Evolutionary conservation across 2,113 vertebrate genomes (phyloP).

Genomic region (Pelecanus crispus): DNA sequence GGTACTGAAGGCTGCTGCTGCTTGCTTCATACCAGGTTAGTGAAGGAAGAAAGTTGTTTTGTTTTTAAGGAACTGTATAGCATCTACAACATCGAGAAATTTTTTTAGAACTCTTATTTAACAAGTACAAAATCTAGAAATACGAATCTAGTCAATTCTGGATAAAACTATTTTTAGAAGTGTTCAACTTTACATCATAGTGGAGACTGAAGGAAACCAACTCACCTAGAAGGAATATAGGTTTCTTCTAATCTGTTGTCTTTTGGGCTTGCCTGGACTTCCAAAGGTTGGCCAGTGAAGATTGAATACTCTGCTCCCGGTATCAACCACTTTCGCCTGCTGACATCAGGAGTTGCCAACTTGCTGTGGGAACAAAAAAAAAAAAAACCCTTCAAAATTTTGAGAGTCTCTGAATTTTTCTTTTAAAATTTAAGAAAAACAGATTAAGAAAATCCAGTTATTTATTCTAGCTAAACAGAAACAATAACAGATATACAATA

Average conservation of each 20-base stretch:
- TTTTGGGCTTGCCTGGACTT: not conserved
- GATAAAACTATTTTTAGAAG: not conserved
- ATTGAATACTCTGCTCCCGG: slow-evolving; percentile 76
- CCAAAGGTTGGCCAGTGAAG: slow-evolving; percentile 76
- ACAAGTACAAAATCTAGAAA: not conserved
- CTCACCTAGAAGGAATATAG: slow-evolving; percentile 57
- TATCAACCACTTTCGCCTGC: slow-evolving; percentile 74
- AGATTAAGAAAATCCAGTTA: not conserved
- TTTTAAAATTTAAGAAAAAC: not conserved
- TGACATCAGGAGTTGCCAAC: slow-evolving; percentile 71
- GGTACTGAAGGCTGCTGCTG: not conserved
- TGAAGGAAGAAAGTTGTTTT: not conserved
- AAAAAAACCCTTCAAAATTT: slow-evolving; percentile 63
- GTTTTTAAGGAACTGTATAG: not conserved
- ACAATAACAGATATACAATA: not conserved
- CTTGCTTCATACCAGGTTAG: not conserved
- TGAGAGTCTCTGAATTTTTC: not conserved
- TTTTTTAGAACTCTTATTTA: not conserved
- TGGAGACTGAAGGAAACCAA: not conserved
- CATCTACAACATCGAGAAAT: not conserved
- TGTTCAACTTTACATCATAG: not conserved
- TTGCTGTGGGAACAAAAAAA: slow-evolving; percentile 66
- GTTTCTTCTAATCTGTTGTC: slow-evolving; percentile 47
- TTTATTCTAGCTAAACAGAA: not conserved
- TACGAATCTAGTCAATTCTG: not conserved